Evolutionary conservation across 2,113 vertebrate species (phyloP).

Genomic region (Chaenogobius annularis): DNA sequence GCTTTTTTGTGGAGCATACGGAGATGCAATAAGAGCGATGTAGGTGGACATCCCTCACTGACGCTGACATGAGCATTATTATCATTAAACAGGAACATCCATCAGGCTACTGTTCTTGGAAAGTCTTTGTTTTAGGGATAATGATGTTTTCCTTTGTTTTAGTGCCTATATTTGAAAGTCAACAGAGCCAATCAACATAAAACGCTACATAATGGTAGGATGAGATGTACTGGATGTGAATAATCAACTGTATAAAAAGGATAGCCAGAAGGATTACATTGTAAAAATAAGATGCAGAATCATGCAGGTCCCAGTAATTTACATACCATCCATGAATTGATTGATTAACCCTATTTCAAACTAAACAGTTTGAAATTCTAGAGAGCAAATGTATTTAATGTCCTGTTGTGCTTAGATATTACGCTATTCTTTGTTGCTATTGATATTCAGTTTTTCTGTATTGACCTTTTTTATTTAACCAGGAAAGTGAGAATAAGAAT

Average conservation of each 20-base stretch:
- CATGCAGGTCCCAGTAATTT: too few relatives aligned
- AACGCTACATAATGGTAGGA: background rate
- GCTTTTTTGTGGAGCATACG: conserved; percentile 27
- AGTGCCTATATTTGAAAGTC: background rate
- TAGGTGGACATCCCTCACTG: conserved; percentile 35
- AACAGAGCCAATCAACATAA: background rate
- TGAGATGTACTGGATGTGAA: background rate
- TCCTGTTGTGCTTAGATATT: too few relatives aligned
- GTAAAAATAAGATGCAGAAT: background rate
- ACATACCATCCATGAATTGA: too few relatives aligned
- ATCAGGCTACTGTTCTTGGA: conserved; percentile 2
- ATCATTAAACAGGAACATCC: conserved; percentile 11
- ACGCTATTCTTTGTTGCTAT: too few relatives aligned
- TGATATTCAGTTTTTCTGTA: too few relatives aligned
- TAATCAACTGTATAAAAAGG: background rate
- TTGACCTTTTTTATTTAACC: too few relatives aligned
- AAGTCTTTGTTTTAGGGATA: conserved; percentile 15
- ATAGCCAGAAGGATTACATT: background rate
- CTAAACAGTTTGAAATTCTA: too few relatives aligned
- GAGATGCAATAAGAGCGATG: conserved; percentile 44
- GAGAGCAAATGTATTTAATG: too few relatives aligned
- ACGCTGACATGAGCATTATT: conserved; percentile 31
- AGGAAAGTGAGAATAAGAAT: too few relatives aligned
- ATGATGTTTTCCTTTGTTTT: background rate
- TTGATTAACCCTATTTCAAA: too few relatives aligned